phyloP scores from a whole-genome alignment of 2,113 vertebrate species.

The Haplotaxodon microlepis region DNA sequence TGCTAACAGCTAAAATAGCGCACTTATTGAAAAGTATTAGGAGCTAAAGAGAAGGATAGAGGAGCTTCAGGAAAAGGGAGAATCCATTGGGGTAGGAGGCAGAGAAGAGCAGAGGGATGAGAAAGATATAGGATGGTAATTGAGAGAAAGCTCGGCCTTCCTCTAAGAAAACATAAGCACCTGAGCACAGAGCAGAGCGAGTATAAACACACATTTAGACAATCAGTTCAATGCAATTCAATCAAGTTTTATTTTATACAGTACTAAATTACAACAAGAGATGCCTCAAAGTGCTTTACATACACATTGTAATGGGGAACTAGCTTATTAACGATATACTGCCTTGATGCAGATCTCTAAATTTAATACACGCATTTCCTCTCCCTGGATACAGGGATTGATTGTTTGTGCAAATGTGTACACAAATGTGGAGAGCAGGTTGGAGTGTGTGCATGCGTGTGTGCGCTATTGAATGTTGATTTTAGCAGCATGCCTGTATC shows the following conservation, averaged over 20 bases:
- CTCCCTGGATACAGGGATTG: neutral
- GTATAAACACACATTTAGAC: neutral
- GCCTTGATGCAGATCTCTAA: neutral
- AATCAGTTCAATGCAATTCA: neutral
- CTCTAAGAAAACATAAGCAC: neutral
- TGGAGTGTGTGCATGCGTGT: neutral
- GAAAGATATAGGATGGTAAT: neutral
- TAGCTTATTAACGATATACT: slow-evolving; percentile 9
- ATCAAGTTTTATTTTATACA: neutral
- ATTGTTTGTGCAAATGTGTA: neutral
- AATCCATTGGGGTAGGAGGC: neutral
- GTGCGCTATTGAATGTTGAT: neutral
- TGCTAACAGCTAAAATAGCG: neutral
- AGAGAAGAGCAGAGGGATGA: neutral
- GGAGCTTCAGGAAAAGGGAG: neutral
- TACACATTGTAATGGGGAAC: neutral
- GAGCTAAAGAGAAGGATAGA: neutral
- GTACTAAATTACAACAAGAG: neutral
- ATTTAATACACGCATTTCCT: neutral
- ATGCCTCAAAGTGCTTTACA: neutral
- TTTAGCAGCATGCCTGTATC: neutral
- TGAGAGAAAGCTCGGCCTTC: neutral
- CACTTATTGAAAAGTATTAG: neutral
- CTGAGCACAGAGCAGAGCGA: neutral
- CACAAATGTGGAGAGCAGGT: neutral